Conservation (phyloP, 2,113 vertebrate genomes). For the Cebidichthys violaceus region DNA sequence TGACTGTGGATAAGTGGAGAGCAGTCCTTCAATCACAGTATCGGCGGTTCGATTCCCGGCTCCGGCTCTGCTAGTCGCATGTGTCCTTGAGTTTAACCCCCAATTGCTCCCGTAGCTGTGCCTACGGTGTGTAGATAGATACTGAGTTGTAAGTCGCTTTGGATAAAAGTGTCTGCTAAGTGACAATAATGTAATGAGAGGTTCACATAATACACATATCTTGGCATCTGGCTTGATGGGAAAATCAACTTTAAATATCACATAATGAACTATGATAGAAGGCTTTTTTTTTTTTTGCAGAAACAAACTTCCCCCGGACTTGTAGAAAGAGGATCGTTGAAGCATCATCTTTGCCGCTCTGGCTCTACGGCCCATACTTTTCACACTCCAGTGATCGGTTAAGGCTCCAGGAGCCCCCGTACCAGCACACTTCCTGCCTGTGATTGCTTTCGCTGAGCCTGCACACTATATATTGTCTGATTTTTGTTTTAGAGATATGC, state of each 20-base stretch:
- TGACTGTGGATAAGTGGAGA: no score
- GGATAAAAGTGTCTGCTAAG: no score
- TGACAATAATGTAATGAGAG: no score
- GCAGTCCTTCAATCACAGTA: no score
- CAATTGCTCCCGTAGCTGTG: no score
- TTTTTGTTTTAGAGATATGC: background rate
- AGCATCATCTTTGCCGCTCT: background rate
- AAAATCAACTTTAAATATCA: conserved; percentile 1
- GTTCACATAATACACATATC: background rate
- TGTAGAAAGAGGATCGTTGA: background rate
- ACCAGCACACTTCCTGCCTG: no score
- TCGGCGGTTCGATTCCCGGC: no score
- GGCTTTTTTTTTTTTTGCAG: background rate
- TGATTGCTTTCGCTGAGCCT: background rate
- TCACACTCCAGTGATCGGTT: background rate
- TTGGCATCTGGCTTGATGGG: background rate
- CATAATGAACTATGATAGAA: background rate
- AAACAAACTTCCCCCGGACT: background rate
- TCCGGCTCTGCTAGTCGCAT: no score
- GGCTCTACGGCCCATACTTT: background rate
- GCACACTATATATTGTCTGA: background rate
- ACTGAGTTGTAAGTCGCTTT: no score
- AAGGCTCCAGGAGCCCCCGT: background rate
- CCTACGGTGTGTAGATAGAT: no score
- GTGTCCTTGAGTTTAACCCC: no score